Evolutionary conservation across 2,113 vertebrate species (phyloP).

Genomic region (Erythrocercus mccallii): DNA sequence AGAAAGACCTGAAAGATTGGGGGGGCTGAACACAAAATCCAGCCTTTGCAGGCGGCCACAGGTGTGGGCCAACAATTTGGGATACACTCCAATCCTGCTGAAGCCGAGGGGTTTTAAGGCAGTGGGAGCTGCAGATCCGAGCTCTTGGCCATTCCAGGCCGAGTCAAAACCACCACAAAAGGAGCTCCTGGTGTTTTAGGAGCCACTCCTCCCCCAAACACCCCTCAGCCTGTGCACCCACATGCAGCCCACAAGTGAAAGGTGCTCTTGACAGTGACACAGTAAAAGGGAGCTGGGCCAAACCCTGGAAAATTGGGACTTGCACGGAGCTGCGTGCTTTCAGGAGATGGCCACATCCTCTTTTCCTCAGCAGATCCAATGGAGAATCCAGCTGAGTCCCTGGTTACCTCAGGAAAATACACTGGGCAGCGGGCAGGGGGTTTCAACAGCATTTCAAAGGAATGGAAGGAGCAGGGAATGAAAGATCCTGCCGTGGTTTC

Average conservation of each 20-base stretch:
- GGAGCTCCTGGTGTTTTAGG: background rate
- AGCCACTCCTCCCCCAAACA: background rate
- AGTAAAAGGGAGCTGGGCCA: background rate
- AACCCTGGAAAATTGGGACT: background rate
- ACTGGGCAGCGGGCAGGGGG: background rate
- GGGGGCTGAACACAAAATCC: background rate
- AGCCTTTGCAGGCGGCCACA: background rate
- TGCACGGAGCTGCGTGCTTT: background rate
- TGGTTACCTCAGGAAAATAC: background rate
- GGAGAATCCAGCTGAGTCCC: background rate
- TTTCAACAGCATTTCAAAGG: background rate
- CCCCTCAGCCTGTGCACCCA: background rate
- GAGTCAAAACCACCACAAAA: background rate
- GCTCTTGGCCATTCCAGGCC: rapidly evolving
- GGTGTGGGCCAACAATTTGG: background rate
- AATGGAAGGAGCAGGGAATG: background rate
- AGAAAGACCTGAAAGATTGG: background rate
- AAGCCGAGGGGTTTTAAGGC: background rate
- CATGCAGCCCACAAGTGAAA: background rate
- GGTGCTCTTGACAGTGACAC: background rate
- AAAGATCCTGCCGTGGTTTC: background rate
- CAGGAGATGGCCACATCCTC: background rate
- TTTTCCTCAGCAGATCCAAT: background rate
- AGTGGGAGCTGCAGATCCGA: background rate
- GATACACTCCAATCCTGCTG: rapidly evolving